These are phyloP conservation scores for Prinia subflava DNA, from an alignment of 2,113 vertebrate genomes.

Conservation along the genomic window DNA sequence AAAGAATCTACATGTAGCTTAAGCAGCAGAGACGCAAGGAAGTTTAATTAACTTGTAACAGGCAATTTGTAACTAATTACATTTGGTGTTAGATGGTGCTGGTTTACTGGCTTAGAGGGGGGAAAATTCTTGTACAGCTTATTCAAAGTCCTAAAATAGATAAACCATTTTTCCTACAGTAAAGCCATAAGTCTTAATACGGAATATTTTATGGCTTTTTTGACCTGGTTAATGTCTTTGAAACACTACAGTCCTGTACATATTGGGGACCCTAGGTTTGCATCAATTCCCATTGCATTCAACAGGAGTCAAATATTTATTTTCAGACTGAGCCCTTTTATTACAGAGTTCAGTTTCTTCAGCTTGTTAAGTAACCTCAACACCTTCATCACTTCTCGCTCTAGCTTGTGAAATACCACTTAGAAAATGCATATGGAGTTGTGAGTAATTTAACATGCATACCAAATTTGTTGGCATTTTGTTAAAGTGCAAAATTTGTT, in stretches of 20 bases:
- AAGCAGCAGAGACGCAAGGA: constrained; percentile 56
- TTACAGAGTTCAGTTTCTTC: background rate
- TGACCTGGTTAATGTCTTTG: background rate
- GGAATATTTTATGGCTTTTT: background rate
- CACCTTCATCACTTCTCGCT: background rate
- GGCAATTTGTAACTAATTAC: constrained; percentile 71
- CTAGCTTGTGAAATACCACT: background rate
- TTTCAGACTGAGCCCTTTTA: background rate
- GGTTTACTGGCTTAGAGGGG: background rate
- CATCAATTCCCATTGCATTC: background rate
- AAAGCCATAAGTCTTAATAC: background rate
- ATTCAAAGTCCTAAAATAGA: constrained; percentile 12
- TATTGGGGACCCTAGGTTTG: background rate
- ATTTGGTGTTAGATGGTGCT: constrained; percentile 48
- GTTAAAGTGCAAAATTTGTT: background rate
- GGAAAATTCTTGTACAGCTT: background rate
- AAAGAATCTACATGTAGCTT: constrained; percentile 64
- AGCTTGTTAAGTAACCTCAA: background rate
- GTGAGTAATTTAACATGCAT: background rate
- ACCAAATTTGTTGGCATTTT: background rate
- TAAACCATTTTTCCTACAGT: background rate
- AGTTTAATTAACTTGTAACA: constrained; percentile 69
- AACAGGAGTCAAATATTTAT: background rate
- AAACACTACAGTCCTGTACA: background rate
- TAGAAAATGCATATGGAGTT: background rate